Conservation (phyloP, 2,113 vertebrate genomes). For the Brienomyrus longianalis region DNA sequence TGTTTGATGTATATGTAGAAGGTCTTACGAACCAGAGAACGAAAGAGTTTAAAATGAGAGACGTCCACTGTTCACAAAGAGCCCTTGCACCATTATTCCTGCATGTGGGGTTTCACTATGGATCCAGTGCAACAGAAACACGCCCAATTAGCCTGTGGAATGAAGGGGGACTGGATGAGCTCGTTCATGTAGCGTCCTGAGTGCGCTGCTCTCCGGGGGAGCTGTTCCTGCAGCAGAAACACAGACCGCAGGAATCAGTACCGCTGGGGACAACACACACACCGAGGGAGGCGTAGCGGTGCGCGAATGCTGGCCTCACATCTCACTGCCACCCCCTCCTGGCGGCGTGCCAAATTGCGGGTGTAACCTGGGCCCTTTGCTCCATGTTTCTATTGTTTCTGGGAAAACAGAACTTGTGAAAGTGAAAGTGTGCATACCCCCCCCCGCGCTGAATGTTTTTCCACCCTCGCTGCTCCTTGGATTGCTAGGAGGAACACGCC, state of each 20-base stretch:
- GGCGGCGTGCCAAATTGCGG: neutral
- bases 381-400: neutral
- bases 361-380: neutral
- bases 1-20: neutral
- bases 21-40: neutral
- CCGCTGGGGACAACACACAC: neutral
- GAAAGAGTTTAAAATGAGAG: neutral
- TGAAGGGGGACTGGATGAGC: conserved; percentile 15
- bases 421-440: conserved; percentile 3
- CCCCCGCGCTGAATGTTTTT: neutral
- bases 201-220: conserved; percentile 20
- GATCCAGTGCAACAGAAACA: neutral
- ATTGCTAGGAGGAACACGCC: neutral
- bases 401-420: conserved; percentile 45
- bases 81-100: neutral
- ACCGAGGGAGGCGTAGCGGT: neutral
- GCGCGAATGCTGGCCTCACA: neutral
- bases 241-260: neutral
- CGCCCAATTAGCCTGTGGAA: neutral
- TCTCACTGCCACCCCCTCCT: neutral
- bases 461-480: neutral
- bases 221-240: neutral
- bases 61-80: neutral
- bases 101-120: neutral
- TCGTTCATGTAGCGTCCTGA: conserved; percentile 17